A percentile compares a stretch with the other conserved stretches of the same genome.
These are phyloP conservation scores for Chlorocebus sabaeus DNA, from an alignment of 2,113 vertebrate genomes.

Conservation along the genomic window DNA sequence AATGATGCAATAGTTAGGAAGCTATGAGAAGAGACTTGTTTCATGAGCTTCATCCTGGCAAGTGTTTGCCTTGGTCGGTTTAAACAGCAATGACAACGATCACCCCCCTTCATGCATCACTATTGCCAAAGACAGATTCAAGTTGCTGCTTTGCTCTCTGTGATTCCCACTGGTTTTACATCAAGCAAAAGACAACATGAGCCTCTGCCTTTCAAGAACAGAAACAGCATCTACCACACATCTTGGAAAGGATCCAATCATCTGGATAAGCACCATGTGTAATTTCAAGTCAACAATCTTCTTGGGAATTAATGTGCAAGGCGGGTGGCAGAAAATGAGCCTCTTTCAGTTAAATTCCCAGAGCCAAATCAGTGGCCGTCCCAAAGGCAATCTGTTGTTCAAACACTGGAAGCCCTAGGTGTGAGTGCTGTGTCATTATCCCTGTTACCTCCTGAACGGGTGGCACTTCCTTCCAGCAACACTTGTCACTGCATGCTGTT, in stretches of 20 bases:
- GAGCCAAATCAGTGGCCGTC: neutral
- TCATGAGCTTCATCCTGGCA: neutral
- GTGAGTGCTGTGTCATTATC: neutral
- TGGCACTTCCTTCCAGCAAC: neutral
- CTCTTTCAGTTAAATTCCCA: neutral
- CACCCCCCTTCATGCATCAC: neutral
- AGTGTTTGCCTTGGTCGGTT: neutral
- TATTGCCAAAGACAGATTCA: neutral
- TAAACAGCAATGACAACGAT: rapidly evolving
- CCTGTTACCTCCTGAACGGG: neutral
- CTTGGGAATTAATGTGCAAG: neutral
- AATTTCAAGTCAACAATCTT: neutral
- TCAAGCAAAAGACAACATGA: neutral
- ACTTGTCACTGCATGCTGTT: neutral
- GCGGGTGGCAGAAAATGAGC: neutral
- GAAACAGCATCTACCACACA: neutral
- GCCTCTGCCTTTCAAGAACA: neutral
- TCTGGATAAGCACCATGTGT: neutral
- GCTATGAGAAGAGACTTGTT: neutral
- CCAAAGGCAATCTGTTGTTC: neutral
- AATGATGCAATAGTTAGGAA: neutral
- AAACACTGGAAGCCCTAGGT: neutral
- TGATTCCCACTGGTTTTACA: neutral
- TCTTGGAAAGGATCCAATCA: neutral
- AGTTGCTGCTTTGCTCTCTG: rapidly evolving